Evolutionary conservation across 2,797 vertebrate genomes (phyloP).

Genomic region (Galago senegalensis): DNA sequence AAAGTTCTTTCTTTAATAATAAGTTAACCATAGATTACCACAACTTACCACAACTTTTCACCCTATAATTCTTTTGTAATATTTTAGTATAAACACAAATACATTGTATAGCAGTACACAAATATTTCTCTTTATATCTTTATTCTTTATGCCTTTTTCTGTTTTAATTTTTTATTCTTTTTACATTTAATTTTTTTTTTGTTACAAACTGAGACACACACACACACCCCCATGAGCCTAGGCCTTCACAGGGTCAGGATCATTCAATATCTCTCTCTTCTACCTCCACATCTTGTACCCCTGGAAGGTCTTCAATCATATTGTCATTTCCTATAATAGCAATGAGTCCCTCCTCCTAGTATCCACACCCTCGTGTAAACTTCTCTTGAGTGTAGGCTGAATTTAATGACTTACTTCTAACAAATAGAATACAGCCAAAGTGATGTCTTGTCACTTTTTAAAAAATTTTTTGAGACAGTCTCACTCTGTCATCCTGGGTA

Average conservation of each 20-base stretch:
- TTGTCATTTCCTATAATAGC: neutral
- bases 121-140: neutral
- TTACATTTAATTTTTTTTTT: neutral
- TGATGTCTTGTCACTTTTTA: neutral
- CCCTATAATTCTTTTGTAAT: neutral
- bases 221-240: too few relatives aligned
- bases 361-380: neutral
- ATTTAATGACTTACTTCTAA: slow-evolving; percentile 3
- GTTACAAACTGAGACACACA: neutral
- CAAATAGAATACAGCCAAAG: neutral
- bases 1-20: neutral
- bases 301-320: neutral
- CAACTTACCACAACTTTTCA: neutral
- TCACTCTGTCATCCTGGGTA: too few relatives aligned
- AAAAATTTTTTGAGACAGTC: too few relatives aligned
- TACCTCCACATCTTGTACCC: neutral
- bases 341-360: neutral
- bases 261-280: neutral
- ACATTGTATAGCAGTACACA: neutral
- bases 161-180: neutral
- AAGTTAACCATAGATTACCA: neutral
- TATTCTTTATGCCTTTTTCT: neutral
- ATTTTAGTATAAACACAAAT: neutral
- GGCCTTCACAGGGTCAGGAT: neutral
- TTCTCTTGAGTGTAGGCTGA: neutral